A percentile compares a stretch with the other conserved stretches of the same genome.
Conservation (phyloP, 2,113 vertebrate genomes). For the Macroglossus sobrinus region DNA sequence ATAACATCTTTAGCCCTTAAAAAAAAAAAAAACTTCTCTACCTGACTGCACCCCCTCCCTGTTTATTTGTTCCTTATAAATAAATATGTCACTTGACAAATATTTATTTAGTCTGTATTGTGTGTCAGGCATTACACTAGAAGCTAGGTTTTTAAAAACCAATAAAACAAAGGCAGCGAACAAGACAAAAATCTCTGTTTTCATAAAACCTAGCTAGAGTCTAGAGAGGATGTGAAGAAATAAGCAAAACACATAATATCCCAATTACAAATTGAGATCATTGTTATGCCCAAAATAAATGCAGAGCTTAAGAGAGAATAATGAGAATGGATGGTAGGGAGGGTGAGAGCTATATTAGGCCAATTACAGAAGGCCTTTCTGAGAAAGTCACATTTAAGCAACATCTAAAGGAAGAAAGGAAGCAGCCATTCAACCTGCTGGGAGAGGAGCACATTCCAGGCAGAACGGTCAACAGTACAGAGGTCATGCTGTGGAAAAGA, state of each 20-base stretch:
- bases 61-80: not conserved
- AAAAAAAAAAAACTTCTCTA: not conserved
- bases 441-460: too few relatives aligned
- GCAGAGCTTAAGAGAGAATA: not conserved
- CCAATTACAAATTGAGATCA: not conserved
- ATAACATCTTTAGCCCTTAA: not conserved
- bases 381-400: not conserved
- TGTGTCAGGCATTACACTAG: too few relatives aligned
- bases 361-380: not conserved
- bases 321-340: not conserved
- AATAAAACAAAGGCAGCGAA: not conserved
- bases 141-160: not conserved
- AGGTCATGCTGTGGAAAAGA: fast-evolving
- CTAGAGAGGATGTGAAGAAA: not conserved
- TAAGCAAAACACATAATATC: not conserved
- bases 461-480: not conserved
- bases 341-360: fast-evolving
- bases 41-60: not conserved
- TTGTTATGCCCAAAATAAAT: not conserved
- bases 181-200: not conserved
- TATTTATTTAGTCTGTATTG: not conserved
- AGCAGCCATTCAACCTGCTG: not conserved
- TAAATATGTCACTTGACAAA: not conserved
- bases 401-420: not conserved
- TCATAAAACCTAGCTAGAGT: not conserved